Percentiles rank a stretch among this genome's conserved stretches.
Conservation (phyloP, 2,888 invertebrate genomes). For the Eubasilissa splendida region DNA sequence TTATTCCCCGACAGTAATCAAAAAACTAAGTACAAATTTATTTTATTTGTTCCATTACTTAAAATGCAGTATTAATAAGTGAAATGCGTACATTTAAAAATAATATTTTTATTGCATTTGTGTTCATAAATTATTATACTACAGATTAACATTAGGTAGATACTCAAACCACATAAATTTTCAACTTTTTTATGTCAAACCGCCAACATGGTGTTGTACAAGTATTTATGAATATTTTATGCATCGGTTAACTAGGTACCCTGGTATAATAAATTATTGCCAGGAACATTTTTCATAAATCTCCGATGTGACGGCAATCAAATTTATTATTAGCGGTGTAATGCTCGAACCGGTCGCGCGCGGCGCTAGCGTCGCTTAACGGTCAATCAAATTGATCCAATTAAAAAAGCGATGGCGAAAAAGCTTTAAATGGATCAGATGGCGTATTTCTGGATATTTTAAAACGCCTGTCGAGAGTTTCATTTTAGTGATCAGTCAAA, state of each 20-base stretch:
- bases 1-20: no score
- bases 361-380: slow-evolving; percentile 24
- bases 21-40: no score
- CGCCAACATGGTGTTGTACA: slow-evolving; percentile 10
- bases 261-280: slow-evolving; percentile 21
- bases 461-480: slow-evolving; percentile 7
- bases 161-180: slow-evolving; percentile 13
- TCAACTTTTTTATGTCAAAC: not conserved
- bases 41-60: no score
- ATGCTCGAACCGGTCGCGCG: slow-evolving; percentile 10
- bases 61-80: no score
- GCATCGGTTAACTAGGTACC: slow-evolving; percentile 4
- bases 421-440: slow-evolving; percentile 20
- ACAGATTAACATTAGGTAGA: not conserved
- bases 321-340: slow-evolving; percentile 26
- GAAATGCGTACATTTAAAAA: no score
- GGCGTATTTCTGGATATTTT: slow-evolving; percentile 6
- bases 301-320: slow-evolving; percentile 14
- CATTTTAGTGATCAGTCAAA: not conserved
- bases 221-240: slow-evolving; percentile 37
- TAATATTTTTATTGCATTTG: no score
- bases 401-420: slow-evolving; percentile 39
- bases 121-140: no score
- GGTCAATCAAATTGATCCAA: slow-evolving; percentile 52
- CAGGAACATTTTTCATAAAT: slow-evolving; percentile 41